Conservation (phyloP, 2,797 vertebrate genomes). For the Vultur gryphus region DNA sequence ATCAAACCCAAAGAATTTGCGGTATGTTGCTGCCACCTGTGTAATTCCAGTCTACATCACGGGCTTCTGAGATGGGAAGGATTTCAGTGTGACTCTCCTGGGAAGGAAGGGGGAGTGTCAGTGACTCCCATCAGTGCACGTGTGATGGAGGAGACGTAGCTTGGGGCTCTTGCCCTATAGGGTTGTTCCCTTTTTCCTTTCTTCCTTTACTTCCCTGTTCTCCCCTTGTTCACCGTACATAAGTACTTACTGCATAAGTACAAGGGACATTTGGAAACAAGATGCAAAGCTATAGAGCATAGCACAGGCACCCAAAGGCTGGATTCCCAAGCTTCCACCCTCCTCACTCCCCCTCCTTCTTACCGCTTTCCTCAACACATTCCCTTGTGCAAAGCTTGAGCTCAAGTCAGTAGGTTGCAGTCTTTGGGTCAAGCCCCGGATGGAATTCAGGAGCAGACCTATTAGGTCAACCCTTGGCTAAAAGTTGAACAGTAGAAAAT, state of each 20-base stretch:
- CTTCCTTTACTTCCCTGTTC: background rate
- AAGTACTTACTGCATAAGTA: background rate
- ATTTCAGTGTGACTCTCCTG: background rate
- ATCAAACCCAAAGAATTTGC: background rate
- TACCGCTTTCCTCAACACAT: rapidly evolving
- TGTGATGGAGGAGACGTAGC: background rate
- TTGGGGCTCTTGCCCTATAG: background rate
- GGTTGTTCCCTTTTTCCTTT: background rate
- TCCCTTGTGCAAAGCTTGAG: background rate
- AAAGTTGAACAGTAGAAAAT: background rate
- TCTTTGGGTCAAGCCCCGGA: background rate
- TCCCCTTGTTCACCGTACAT: background rate
- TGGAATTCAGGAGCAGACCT: background rate
- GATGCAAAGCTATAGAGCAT: background rate
- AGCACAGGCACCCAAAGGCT: background rate
- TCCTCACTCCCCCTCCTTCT: background rate
- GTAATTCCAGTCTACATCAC: background rate
- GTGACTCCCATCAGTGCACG: background rate
- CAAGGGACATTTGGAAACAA: background rate
- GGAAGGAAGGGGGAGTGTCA: background rate
- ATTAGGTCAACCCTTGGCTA: background rate
- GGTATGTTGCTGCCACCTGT: background rate
- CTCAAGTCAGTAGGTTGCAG: background rate
- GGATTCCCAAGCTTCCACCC: background rate
- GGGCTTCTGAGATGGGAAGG: background rate